Percentiles rank a stretch among this genome's conserved stretches.
Evolutionary conservation across 2,888 invertebrate species (phyloP).

Genomic region (Phlogophora meticulosa): DNA sequence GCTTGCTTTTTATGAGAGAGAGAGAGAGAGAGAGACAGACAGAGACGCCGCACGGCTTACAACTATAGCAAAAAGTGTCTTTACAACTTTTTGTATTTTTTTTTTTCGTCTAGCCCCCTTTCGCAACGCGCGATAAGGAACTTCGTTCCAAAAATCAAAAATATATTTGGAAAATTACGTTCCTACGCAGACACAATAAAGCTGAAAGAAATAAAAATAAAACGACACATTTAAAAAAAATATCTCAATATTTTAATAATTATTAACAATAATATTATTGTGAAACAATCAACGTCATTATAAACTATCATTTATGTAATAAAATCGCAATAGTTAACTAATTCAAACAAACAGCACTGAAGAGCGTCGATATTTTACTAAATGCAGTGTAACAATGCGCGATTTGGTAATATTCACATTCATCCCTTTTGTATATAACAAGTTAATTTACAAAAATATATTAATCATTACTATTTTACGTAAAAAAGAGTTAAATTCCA

Average conservation of each 20-base stretch:
- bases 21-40: too few relatives aligned
- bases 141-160: too few relatives aligned
- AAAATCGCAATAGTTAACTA: conserved; percentile 83
- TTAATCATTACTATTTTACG: conserved; percentile 52
- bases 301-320: conserved; percentile 87
- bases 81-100: too few relatives aligned
- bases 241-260: conserved; percentile 83
- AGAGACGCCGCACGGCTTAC: too few relatives aligned
- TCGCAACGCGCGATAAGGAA: too few relatives aligned
- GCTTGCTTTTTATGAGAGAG: too few relatives aligned
- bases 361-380: conserved; percentile 69
- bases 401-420: conserved; percentile 80
- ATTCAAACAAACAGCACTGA: conserved; percentile 73
- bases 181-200: too few relatives aligned
- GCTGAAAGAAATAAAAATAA: conserved; percentile 25
- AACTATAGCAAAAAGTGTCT: too few relatives aligned
- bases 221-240: conserved; percentile 57
- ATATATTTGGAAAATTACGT: too few relatives aligned
- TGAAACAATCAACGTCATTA: conserved; percentile 88
- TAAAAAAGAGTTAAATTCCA: conserved; percentile 39
- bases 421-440: conserved; percentile 64
- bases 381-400: conserved; percentile 78
- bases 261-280: conserved; percentile 83
- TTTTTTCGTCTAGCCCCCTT: too few relatives aligned
- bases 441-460: conserved; percentile 65